A percentile compares a stretch with the other conserved stretches of the same genome.
These are phyloP conservation scores for Thera obeliscata DNA, from an alignment of 2,888 invertebrate species.

Conservation along the genomic window DNA sequence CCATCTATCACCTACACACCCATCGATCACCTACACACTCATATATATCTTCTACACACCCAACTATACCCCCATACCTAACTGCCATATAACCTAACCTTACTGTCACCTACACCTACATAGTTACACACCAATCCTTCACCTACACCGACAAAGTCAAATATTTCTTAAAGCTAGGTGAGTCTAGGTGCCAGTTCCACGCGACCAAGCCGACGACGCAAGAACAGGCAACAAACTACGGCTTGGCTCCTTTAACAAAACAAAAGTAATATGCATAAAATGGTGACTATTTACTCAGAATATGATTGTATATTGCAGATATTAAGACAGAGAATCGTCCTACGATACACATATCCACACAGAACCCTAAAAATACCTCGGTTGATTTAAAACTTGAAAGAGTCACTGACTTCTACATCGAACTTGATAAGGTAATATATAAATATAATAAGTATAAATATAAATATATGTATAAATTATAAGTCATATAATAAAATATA, in stretches of 20 bases:
- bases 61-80: no score
- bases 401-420: constrained; percentile 84
- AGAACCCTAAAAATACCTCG: constrained; percentile 78
- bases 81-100: no score
- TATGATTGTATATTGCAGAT: constrained; percentile 48
- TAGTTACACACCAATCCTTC: background rate
- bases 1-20: background rate
- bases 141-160: background rate
- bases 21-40: background rate
- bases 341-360: constrained; percentile 86
- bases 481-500: no score
- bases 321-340: constrained; percentile 73
- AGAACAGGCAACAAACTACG: no score
- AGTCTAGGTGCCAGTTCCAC: no score
- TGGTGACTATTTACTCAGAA: background rate
- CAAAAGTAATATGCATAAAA: background rate
- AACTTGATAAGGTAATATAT: constrained; percentile 64
- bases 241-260: background rate
- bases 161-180: no score
- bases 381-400: constrained; percentile 83
- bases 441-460: background rate
- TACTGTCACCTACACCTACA: background rate
- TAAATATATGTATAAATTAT: no score
- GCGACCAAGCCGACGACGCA: no score
- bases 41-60: background rate